Evolutionary conservation across 2,797 vertebrate genomes (phyloP).

Genomic region (Uromys caudimaculatus): DNA sequence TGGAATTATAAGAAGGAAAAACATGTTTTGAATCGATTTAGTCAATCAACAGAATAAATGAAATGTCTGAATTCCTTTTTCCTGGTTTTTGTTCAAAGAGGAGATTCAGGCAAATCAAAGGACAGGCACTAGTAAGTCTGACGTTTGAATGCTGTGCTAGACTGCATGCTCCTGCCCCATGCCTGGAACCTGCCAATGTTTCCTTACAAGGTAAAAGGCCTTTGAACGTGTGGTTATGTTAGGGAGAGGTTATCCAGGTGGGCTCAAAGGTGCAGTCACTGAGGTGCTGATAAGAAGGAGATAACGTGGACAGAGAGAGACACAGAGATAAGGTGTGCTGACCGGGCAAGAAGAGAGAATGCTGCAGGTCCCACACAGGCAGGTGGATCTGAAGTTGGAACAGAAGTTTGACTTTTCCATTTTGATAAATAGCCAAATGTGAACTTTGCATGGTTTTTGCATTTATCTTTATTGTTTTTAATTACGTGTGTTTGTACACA

Average conservation of each 20-base stretch:
- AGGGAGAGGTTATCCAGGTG: not conserved
- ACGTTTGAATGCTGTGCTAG: not conserved
- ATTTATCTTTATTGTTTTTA: not conserved
- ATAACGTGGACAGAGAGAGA: not conserved
- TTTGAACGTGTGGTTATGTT: not conserved
- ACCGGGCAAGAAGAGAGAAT: not conserved
- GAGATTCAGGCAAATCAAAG: constrained; percentile 2
- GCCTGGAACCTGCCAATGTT: not conserved
- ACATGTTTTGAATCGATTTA: not conserved
- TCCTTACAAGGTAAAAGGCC: not conserved
- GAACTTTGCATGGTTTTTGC: not conserved
- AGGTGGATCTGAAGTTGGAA: not conserved
- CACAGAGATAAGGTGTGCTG: not conserved
- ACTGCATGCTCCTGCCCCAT: too few species aligned
- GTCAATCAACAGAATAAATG: constrained; percentile 6
- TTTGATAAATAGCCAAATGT: not conserved
- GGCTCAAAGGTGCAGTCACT: not conserved
- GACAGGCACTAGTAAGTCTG: not conserved
- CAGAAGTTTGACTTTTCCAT: not conserved
- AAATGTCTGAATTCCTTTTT: not conserved
- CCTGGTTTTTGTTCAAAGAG: not conserved
- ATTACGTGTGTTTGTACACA: too few species aligned
- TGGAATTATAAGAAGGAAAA: constrained; percentile 81
- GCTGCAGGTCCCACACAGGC: not conserved
- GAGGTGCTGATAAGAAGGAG: not conserved